Percentiles rank a stretch among this genome's conserved stretches.
These are phyloP conservation scores for Sinocyclocheilus grahami DNA, from an alignment of 2,113 vertebrate species.

Conservation along the genomic window DNA sequence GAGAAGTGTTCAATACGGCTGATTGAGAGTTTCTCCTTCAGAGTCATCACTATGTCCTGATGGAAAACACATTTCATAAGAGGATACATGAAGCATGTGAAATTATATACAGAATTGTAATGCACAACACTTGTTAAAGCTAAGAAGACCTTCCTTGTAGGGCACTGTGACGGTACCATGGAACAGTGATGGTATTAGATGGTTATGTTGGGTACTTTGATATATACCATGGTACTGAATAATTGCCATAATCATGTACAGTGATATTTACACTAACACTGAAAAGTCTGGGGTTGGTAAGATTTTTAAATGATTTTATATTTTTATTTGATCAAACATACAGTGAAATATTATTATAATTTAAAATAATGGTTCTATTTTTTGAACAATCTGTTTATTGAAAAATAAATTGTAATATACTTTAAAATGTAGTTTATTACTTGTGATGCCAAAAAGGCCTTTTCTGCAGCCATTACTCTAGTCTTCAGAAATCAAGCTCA, in stretches of 20 bases:
- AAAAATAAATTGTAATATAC: no score
- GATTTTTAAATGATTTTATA: no score
- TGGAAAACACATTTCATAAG: not conserved
- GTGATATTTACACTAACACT: no score
- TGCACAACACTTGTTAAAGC: not conserved
- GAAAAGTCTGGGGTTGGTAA: no score
- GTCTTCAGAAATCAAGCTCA: no score
- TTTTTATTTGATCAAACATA: no score
- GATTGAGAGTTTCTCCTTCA: conserved; percentile 95
- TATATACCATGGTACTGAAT: not conserved
- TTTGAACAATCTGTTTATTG: no score
- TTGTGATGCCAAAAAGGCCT: no score
- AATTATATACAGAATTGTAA: conserved; percentile 18
- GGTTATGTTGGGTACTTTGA: not conserved
- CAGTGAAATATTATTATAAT: no score
- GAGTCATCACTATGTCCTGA: conserved; percentile 94
- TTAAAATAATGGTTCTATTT: no score
- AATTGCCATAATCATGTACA: not conserved
- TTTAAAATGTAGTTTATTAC: no score
- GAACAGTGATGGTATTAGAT: not conserved
- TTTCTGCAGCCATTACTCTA: no score
- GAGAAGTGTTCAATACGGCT: conserved; percentile 86
- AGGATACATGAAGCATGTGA: not conserved
- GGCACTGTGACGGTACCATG: not conserved
- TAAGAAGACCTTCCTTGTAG: not conserved